Base-by-base conservation (phyloP, 1,140 invertebrate species). In the Spodoptera litura region DNA sequence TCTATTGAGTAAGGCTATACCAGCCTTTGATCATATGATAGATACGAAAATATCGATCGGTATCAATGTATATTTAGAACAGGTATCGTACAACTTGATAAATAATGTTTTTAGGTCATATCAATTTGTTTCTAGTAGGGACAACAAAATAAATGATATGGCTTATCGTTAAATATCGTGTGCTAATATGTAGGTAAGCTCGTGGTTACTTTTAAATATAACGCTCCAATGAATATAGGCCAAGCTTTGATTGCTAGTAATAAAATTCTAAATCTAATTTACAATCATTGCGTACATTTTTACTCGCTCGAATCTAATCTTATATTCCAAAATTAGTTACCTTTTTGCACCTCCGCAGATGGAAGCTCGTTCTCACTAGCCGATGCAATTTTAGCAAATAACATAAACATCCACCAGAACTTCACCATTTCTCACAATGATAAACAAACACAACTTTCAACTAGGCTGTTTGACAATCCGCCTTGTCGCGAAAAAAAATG, bases 351-450 rank as follows among this genome's bases (percentile, higher is more conserved):
- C 74, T 91, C 88, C 52, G 83, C 78, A 76, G 81, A 83, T 5
- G 88, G 85, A 52, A 94, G 80, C 56, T 88, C 82, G 73, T 93
- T 94, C 79, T 94, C 89, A 88, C 88, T 93, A 87, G 88, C 87
- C 78, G 88, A 91, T 58, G 87, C 90, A 73, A 85, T 91, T 87
- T 93, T 92, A 81, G 89, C 88, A 78, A 94, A 91, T 77, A 94
- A 90, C 80, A 94, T 85, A 78, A 92, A 90, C 90, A 94, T 88
- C 93, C 93, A 94, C 93, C 91, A 94, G 79, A 92, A 92, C 88
- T 80, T 91, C 89, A 93, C 88, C 92, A 93, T 93, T 89, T 74
- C 90, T 85, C 83, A 87, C 81, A 87, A 88, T 84, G 78, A 85
- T 80, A 89, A 90, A 93, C 91, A 79, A 88, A 87, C 84, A 78